Base-by-base conservation (phyloP, 2,113 vertebrate species). In the Cochlearius cochlearius region DNA sequence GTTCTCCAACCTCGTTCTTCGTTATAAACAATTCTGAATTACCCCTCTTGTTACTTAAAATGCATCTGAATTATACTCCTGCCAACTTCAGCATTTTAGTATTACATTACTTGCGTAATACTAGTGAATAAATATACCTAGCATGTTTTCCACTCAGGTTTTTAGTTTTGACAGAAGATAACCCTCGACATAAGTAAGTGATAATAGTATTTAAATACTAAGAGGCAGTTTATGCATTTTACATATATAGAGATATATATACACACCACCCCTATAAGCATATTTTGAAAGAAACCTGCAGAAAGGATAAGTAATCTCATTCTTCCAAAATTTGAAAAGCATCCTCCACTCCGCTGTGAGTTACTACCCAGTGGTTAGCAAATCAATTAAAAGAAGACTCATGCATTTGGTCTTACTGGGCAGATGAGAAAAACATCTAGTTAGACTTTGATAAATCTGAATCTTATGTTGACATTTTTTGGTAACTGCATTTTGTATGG, bases 191-290 rank as follows among this genome's bases (percentile, higher is more conserved):
- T 25, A 81, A 75, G 38, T 7, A 76, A 73, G 12, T 34, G 8
- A 68, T 6, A 58, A 27, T 14, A 90, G 10, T 14, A 77, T 36
- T 84, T 81, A 84, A 86, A 81, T 55, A 74, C 8, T 36, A 73
- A 53, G 29, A 67, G 15, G 29, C 12, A 84, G 69, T 50, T 64
- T 41, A 69, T 45, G 10, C 10, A 49, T 76, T 64, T 83, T 56
- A 63, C 18, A 71, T 29, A 27, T 5, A 56, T 8, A 38, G 21
- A 23, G 2, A 12, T 4, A 36, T 7, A 7, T 7, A 67, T 0
- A 34, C 1, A 10, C 0, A 0, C 9, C 1, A 5, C 41, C 41
- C 41, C 13, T n/a, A 59, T 59, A 38, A 27, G 36, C 11, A 4
- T 11, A 32, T 66, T 50, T 80, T 64, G 60, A 53, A 89, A 74